These are phyloP conservation scores for Lophotis ruficrista DNA, from an alignment of 2,113 vertebrate species.

Conservation along the genomic window DNA sequence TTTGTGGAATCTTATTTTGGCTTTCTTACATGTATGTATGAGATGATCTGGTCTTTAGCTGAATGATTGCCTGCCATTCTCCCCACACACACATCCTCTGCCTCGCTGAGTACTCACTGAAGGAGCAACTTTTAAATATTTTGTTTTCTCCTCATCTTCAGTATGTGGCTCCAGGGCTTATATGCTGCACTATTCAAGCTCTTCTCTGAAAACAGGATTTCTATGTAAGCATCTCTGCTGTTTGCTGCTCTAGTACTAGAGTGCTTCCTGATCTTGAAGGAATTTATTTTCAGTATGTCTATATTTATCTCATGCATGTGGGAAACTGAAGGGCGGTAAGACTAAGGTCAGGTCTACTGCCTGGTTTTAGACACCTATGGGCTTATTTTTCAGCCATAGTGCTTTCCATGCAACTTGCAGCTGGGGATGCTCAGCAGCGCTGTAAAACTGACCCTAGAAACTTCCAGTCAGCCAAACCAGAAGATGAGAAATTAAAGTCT, in stretches of 20 bases:
- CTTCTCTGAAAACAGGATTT: neutral
- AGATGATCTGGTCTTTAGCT: neutral
- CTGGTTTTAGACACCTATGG: neutral
- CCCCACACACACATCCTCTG: neutral
- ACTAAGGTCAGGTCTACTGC: neutral
- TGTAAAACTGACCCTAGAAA: neutral
- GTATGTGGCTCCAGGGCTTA: neutral
- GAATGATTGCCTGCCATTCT: neutral
- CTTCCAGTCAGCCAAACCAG: neutral
- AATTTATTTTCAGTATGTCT: neutral
- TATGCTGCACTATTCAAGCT: neutral
- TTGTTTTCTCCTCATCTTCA: neutral
- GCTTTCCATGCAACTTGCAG: neutral
- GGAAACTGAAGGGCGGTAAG: neutral
- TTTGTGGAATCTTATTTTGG: neutral
- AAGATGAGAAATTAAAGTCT: neutral
- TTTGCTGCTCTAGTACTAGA: neutral
- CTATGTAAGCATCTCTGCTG: neutral
- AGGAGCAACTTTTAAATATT: slow-evolving; percentile 16
- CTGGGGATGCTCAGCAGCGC: neutral
- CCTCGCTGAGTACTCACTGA: slow-evolving; percentile 14
- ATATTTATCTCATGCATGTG: neutral
- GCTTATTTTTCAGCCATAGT: neutral
- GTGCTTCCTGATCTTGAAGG: neutral
- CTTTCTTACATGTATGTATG: neutral